Evolutionary conservation across 2,797 vertebrate genomes (phyloP).

Genomic region (Vireo griseus): DNA sequence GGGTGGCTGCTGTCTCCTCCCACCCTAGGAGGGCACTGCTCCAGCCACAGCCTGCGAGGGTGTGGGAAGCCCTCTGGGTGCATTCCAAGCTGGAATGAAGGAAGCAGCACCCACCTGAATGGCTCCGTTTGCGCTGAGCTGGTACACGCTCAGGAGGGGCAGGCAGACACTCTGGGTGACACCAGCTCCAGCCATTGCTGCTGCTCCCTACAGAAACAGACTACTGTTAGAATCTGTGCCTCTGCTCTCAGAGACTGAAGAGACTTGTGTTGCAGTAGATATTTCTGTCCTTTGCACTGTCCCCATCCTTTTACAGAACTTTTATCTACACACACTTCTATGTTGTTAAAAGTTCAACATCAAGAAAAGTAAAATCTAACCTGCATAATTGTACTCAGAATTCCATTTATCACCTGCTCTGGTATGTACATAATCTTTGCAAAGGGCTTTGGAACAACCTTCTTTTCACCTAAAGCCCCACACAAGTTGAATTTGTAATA

Average conservation of each 20-base stretch:
- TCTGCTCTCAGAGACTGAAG: background rate
- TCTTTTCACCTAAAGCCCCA: background rate
- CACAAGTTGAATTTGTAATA: background rate
- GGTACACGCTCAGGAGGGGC: conserved; percentile 92
- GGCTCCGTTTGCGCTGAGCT: conserved; percentile 84
- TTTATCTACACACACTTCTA: background rate
- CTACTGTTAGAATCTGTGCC: background rate
- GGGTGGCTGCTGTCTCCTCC: background rate
- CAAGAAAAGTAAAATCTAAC: background rate
- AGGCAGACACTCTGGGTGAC: conserved; percentile 92
- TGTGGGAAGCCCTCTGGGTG: background rate
- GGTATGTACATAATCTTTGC: background rate
- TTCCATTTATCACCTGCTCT: background rate
- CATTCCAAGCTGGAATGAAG: background rate
- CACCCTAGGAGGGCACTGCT: background rate
- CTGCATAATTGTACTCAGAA: background rate
- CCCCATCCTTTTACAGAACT: background rate
- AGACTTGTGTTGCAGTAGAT: background rate
- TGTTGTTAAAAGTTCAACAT: background rate
- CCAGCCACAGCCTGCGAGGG: background rate
- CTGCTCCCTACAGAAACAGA: conserved; percentile 81
- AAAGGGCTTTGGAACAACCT: background rate
- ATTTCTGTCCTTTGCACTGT: background rate
- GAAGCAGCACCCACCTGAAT: conserved; percentile 79
- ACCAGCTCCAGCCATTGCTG: conserved; percentile 90